phyloP scores from a whole-genome alignment of 1,140 invertebrate species.

The Acromyrmex echinatior region DNA sequence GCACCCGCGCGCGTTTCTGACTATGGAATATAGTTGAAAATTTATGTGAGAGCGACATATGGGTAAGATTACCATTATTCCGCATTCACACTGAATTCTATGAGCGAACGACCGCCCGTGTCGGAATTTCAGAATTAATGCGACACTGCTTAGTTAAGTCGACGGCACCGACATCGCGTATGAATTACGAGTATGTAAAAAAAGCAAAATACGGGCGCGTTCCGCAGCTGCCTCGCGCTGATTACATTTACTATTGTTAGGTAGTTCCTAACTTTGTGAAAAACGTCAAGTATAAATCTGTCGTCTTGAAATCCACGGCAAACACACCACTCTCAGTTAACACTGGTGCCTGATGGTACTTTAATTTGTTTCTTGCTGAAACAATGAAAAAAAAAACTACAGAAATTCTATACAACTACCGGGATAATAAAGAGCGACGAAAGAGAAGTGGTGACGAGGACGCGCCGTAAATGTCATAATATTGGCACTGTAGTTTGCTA shows the following conservation, averaged over 20 bases:
- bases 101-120: slow-evolving; percentile 44
- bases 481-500: slow-evolving; percentile 38
- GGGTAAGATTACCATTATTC: slow-evolving; percentile 66
- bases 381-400: slow-evolving; percentile 39
- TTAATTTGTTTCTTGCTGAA: slow-evolving; percentile 59
- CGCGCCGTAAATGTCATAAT: slow-evolving; percentile 29
- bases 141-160: slow-evolving; percentile 64
- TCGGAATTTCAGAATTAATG: slow-evolving; percentile 67
- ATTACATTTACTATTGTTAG: slow-evolving; percentile 53
- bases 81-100: slow-evolving; percentile 39
- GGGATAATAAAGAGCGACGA: slow-evolving; percentile 54
- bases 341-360: slow-evolving; percentile 39
- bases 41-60: slow-evolving; percentile 59
- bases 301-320: slow-evolving; percentile 31
- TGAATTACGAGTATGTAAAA: slow-evolving; percentile 51
- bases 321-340: slow-evolving; percentile 38
- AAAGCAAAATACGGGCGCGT: background rate
- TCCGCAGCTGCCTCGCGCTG: slow-evolving; percentile 35
- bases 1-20: background rate
- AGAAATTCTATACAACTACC: slow-evolving; percentile 48
- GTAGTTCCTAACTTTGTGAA: slow-evolving; percentile 9
- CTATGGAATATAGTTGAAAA: slow-evolving; percentile 44
- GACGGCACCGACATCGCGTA: slow-evolving; percentile 39
- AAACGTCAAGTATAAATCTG: slow-evolving; percentile 40
- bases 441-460: slow-evolving; percentile 25